Conservation (phyloP, 1,140 invertebrate genomes). For the Ladona fulva region DNA sequence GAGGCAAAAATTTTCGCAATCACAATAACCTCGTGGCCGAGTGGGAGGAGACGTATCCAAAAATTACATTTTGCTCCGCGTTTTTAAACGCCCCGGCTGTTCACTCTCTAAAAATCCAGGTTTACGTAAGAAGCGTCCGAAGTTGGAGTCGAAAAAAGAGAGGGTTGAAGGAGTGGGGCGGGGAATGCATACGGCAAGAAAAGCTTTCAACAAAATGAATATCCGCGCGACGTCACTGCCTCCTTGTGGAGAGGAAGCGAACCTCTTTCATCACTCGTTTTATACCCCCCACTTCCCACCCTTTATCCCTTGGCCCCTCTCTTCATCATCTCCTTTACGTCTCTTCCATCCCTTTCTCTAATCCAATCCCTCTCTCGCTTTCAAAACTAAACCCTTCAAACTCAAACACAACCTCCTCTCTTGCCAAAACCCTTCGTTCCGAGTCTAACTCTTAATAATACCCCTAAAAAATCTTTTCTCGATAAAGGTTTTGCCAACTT, state of each 20-base stretch:
- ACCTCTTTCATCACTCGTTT: background rate
- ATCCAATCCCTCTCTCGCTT: background rate
- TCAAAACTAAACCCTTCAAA: too few relatives aligned
- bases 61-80: too few relatives aligned
- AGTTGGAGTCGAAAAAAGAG: background rate
- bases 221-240: background rate
- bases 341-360: background rate
- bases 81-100: too few relatives aligned
- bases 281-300: background rate
- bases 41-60: too few relatives aligned
- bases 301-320: background rate
- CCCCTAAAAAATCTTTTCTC: too few relatives aligned
- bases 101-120: background rate
- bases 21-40: too few relatives aligned
- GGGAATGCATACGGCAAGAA: background rate
- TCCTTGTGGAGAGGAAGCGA: background rate
- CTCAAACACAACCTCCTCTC: too few relatives aligned
- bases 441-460: too few relatives aligned
- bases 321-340: background rate
- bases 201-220: conserved; percentile 7
- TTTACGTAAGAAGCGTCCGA: background rate
- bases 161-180: background rate
- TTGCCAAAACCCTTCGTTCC: too few relatives aligned
- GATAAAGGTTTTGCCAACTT: too few relatives aligned
- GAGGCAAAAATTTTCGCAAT: too few relatives aligned